phyloP scores from a whole-genome alignment of 2,113 vertebrate species.

The Cephalopholis sonnerati region DNA sequence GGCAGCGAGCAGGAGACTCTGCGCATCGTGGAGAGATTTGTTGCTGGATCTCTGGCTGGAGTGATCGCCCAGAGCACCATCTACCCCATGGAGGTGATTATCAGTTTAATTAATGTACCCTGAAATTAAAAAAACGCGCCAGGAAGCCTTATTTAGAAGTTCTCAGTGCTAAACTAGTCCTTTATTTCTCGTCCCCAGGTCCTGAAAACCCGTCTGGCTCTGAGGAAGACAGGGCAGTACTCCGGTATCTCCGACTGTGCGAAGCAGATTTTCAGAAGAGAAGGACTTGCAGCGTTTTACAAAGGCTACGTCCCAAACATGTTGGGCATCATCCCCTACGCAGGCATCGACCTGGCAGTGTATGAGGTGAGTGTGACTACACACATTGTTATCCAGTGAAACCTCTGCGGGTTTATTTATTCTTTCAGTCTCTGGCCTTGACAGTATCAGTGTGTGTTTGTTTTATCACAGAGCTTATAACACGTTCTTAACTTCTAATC shows the following conservation, averaged over 20 bases:
- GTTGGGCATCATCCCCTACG: conserved; percentile 96
- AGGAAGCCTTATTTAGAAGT: too few species aligned
- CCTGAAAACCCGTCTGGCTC: conserved; percentile 93
- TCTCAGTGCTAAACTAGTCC: background rate
- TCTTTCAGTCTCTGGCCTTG: background rate
- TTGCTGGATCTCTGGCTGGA: conserved; percentile 94
- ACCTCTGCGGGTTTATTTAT: background rate
- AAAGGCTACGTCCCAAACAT: conserved; percentile 97
- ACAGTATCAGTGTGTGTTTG: background rate
- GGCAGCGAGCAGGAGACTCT: conserved; percentile 90
- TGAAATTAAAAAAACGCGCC: rapidly evolving
- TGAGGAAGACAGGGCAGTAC: conserved; percentile 93
- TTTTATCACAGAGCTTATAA: too few species aligned
- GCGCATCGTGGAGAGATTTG: conserved; percentile 90
- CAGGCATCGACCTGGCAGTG: conserved; percentile 95
- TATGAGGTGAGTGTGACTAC: conserved; percentile 89
- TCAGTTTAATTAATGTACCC: background rate
- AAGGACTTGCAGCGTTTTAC: conserved; percentile 93
- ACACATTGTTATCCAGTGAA: background rate
- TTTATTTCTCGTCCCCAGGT: conserved; percentile 82
- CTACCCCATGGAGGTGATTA: conserved; percentile 97
- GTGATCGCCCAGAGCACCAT: conserved; percentile 96
- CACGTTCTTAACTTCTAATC: background rate
- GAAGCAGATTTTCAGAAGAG: conserved; percentile 89
- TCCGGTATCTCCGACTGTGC: conserved; percentile 92